phyloP scores from a whole-genome alignment of 2,888 invertebrate genomes.

The Schizotus pectinicornis region DNA sequence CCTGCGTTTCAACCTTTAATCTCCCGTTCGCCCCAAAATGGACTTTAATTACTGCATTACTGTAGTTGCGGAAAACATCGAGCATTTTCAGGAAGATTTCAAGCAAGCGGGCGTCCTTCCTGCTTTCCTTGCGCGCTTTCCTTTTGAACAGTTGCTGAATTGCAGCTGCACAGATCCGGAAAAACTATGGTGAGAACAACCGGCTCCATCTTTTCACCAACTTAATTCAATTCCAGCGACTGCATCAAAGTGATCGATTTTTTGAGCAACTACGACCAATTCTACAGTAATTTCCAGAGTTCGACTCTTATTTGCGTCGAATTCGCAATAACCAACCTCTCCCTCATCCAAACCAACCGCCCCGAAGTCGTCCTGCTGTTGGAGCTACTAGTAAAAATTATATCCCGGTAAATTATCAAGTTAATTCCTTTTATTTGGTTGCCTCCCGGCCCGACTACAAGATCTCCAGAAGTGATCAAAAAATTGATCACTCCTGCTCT shows the following conservation, averaged over 20 bases:
- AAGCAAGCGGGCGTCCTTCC: neutral
- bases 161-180: neutral
- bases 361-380: neutral
- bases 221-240: neutral
- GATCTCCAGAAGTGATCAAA: neutral
- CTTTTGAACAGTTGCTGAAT: constrained; percentile 1
- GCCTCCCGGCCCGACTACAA: too few species aligned
- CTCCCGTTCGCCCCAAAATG: too few species aligned
- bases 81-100: neutral
- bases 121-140: neutral
- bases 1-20: too few species aligned
- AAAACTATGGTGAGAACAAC: neutral
- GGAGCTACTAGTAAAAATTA: neutral
- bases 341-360: neutral
- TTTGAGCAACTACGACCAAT: constrained; percentile 1
- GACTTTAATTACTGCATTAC: neutral
- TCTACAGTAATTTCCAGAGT: neutral
- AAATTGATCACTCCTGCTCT: neutral
- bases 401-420: neutral
- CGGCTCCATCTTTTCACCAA: neutral
- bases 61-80: neutral
- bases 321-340: neutral
- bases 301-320: neutral
- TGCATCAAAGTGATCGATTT: neutral
- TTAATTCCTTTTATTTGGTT: too few species aligned